Base-by-base conservation (phyloP, 2,797 vertebrate species). In the Cyclura pinguis region DNA sequence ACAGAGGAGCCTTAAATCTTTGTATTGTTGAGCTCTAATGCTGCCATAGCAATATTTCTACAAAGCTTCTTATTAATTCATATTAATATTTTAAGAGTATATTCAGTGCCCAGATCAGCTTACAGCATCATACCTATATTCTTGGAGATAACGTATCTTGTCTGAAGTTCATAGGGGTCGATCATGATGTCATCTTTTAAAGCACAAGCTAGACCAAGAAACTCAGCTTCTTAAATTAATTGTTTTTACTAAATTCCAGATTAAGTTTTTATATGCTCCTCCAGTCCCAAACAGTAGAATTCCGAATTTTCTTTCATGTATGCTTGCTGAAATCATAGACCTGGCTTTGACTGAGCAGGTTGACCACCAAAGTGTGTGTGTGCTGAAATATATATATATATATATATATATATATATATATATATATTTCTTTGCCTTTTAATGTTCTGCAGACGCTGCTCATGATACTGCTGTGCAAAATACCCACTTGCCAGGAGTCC, bases 11-110 rank as follows among this genome's bases (percentile, higher is more conserved):
- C 62, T 96, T 62, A 93, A 95, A 90, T 93, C 78, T 94, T 94
- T 73, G 95, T 94, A 95, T 95, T 96, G 95, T 94, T 94, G 93
- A 93, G 93, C 96, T 85, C 73, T 92, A 80, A 93, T 95, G 94
- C 96, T 96, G 95, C 95, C 95, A 93, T 94, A 92, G 93, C 92
- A 93, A 64, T 89, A 84, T 52, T 92, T 92, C 95, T 96, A 80
- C 88, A 73, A 94, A 94, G 7, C 87, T 93, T n/a, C 92, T 90
- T 64, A 85, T 95, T 22, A 91, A 22, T 94, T 89, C 20, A 72
- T 9, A 91, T 88, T 13, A 55, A 78, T 92, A 92, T 69, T 89
- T 88, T 91, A 78, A 76, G 13, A 82, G 83, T 88, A 0, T 92
- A 87, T 94, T 95, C 92, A 86, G 90, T 92, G 85, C 69, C 29